phyloP scores from a whole-genome alignment of 2,113 vertebrate species.

The Strigops habroptila region DNA sequence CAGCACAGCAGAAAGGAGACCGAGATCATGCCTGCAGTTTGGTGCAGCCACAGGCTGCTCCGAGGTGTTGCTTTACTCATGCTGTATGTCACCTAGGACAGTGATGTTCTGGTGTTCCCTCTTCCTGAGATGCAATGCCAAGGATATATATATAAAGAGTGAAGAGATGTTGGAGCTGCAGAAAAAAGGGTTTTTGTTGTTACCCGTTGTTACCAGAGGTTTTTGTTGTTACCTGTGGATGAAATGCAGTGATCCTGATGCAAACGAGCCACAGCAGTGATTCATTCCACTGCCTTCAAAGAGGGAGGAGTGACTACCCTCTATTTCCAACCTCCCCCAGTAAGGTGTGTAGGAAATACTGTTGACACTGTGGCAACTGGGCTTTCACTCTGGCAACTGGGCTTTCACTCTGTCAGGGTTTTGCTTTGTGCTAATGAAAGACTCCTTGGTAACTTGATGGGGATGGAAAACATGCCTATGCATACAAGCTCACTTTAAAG shows the following conservation, averaged over 20 bases:
- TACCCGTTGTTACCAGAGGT: neutral
- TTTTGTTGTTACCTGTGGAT: neutral
- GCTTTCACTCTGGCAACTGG: neutral
- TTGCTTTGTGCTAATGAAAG: neutral
- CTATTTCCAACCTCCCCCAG: neutral
- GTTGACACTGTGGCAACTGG: neutral
- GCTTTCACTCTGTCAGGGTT: neutral
- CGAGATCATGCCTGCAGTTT: neutral
- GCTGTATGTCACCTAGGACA: neutral
- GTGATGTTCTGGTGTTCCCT: neutral
- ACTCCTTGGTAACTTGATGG: neutral
- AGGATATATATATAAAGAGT: neutral
- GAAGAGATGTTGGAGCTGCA: neutral
- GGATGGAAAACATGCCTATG: conserved; percentile 2
- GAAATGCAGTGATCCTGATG: neutral
- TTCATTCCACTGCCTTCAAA: neutral
- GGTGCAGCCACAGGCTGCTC: neutral
- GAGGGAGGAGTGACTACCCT: neutral
- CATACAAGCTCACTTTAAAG: conserved; percentile 16
- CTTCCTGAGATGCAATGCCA: neutral
- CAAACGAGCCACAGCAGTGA: rapidly evolving
- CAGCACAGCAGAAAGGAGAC: conserved; percentile 10
- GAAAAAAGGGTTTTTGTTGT: neutral
- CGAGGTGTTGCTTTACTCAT: neutral
- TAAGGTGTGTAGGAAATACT: neutral